phyloP scores from a whole-genome alignment of 1,140 invertebrate species.

The Psilanteris sp. region DNA sequence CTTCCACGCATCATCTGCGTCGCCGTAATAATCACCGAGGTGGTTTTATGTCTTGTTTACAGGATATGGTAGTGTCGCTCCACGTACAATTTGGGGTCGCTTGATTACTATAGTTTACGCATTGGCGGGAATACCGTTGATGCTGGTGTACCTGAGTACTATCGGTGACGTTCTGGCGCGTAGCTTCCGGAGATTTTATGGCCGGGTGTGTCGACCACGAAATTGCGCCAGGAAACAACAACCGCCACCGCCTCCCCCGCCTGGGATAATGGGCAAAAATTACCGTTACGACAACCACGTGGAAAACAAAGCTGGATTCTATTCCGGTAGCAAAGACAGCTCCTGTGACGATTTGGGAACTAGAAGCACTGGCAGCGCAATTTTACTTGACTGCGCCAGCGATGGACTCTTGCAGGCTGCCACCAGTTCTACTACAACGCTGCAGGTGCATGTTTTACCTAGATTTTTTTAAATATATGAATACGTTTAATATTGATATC shows the following conservation, averaged over 20 bases:
- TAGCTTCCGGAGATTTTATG: slow-evolving; percentile 81
- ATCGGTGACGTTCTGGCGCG: slow-evolving; percentile 88
- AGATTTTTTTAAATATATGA: too few species aligned
- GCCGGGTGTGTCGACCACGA: slow-evolving; percentile 76
- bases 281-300: slow-evolving; percentile 77
- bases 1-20: too few species aligned
- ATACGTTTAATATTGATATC: too few species aligned
- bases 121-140: slow-evolving; percentile 92
- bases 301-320: slow-evolving; percentile 71
- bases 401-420: slow-evolving; percentile 74
- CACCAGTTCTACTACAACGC: slow-evolving; percentile 70
- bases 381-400: slow-evolving; percentile 73
- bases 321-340: slow-evolving; percentile 72
- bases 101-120: slow-evolving; percentile 94
- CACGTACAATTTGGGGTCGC: slow-evolving; percentile 91
- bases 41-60: too few species aligned
- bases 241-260: slow-evolving; percentile 67
- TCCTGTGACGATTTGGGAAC: slow-evolving; percentile 74
- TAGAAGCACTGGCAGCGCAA: slow-evolving; percentile 71
- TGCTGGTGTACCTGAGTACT: slow-evolving; percentile 92
- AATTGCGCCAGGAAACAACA: slow-evolving; percentile 70
- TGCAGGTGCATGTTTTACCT: slow-evolving; percentile 61
- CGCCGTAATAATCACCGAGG: too few species aligned
- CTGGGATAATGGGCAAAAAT: slow-evolving; percentile 68
- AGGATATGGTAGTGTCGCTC: slow-evolving; percentile 96